phyloP scores from a whole-genome alignment of 2,888 invertebrate species.

The Ophioninae sp. region DNA sequence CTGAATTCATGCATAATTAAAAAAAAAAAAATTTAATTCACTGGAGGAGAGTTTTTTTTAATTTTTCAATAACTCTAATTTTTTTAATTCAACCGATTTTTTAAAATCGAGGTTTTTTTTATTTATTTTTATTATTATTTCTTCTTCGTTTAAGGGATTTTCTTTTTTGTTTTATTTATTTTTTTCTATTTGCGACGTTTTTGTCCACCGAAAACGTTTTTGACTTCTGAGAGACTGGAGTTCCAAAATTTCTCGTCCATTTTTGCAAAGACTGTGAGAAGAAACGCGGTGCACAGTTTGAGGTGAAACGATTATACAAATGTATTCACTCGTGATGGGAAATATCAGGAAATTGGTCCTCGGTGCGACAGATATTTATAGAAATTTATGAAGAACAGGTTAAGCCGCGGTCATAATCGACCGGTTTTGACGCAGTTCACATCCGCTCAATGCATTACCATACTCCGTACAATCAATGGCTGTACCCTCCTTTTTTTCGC shows the following conservation, averaged over 20 bases:
- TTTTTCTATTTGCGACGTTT: not conserved
- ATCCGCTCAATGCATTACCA: not conserved
- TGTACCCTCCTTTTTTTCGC: not conserved
- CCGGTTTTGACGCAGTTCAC: slow-evolving; percentile 34
- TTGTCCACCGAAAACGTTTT: not conserved
- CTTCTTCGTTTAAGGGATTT: too few species aligned
- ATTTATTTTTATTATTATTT: too few species aligned
- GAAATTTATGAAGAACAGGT: slow-evolving; percentile 52
- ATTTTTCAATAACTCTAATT: too few species aligned
- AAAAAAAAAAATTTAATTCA: too few species aligned
- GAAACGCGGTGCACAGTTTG: not conserved
- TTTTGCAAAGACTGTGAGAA: not conserved
- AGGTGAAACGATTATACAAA: not conserved
- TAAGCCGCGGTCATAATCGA: slow-evolving; percentile 36
- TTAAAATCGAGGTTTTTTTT: too few species aligned
- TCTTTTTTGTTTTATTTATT: too few species aligned
- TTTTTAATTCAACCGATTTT: too few species aligned
- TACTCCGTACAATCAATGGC: not conserved
- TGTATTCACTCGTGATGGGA: not conserved
- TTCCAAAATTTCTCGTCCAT: not conserved
- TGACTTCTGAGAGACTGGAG: not conserved
- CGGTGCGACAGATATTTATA: slow-evolving; percentile 34
- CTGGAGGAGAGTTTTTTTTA: too few species aligned
- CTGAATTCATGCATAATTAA: too few species aligned
- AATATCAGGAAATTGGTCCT: slow-evolving; percentile 31